Base-by-base conservation (phyloP, 2,888 invertebrate genomes). In the Erpobdella octoculata region DNA sequence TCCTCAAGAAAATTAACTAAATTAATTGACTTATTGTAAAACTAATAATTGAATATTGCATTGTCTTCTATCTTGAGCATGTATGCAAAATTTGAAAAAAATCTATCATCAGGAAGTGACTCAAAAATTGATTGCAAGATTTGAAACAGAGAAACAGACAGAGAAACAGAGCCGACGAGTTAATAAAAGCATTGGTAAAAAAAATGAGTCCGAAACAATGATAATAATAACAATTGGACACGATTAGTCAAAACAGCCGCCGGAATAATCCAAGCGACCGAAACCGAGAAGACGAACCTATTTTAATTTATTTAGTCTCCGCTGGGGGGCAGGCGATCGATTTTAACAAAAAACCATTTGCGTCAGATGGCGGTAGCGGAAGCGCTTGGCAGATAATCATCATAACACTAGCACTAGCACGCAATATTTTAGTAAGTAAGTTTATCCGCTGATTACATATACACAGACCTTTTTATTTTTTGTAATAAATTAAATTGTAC, bases 341-440 rank as follows among this genome's bases (percentile, higher is more conserved):
- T 53, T n/a, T 28, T 25, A 6, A 31, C 62, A 18, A 28, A 62
- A 35, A 28, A 62, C n/a, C 2, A 5, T 31, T 62, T 62, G n/a
- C n/a, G 12, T 15, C 33, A 62, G 62, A 62, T 62, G 62, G 62
- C 62, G 62, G 62, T 62, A 62, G 62, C 62, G 62, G 62, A 62
- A 62, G 35, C 35, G n/a, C n/a, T n/a, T n/a, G n/a, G n/a, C n/a
- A n/a, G n/a, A n/a, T n/a, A n/a, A n/a, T n/a, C n/a, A n/a, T n/a
- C n/a, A n/a, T n/a, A n/a, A n/a, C n/a, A n/a, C n/a, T n/a, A n/a
- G n/a, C n/a, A n/a, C n/a, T n/a, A n/a, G n/a, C n/a, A n/a, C n/a
- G n/a, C n/a, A n/a, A 41, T 41, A 41, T 41, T 41, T n/a, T 41
- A 41, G n/a, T 41, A 41, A 41, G 12, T 41, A 41, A 12, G n/a